Evolutionary conservation across 2,888 invertebrate species (phyloP), one percentile per base, ranked within the genome.

Genomic region (Dermolepida albohirtum): DNA sequence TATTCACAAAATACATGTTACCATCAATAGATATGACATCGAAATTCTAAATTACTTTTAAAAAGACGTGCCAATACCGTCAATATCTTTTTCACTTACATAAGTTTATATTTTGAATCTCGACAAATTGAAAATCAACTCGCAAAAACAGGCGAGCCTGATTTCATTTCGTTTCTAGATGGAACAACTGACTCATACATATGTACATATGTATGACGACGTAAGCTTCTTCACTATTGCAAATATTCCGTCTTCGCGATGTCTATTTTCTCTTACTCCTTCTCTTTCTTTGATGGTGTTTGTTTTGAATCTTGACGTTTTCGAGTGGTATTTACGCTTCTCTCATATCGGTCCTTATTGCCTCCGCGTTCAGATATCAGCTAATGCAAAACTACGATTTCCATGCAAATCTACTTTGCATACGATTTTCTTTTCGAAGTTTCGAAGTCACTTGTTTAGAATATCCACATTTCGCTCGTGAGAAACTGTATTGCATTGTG

Each of bases 331-430:
- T 47, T 62, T 62, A 44, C 57, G 57, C 43, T 57, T 43, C 54
- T 14, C 40, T 54, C 40, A 54, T 40, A 40, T 29, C 40, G 17
- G 10, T 17, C 40, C 54, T 54, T 54, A 54, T 41, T 57, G 43
- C 57, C 27, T 49, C 22, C 6, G 22, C 17, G 47, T 62, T 22
- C 47, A 62, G 59, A 59, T 62, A 44, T 44, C 47, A 34, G 39
- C 47, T 62, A 62, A 47, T 47, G 59, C 59, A 62, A 47, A 62
- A 62, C 47, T 39, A 12, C 59, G 47, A 62, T 62, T 62, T 62
- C 59, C 43, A 62, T 62, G 59, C 59, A 62, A 62, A 62, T 62
- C 34, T 47, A 6, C 59, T 62, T 62, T 62, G 17, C 57, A 43
- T 22, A 22, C 43, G 43, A 57, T 22, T 57, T 44, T 57, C 43